A percentile compares a stretch with the other conserved stretches of the same genome.
phyloP scores from a whole-genome alignment of 2,888 invertebrate species.

The Idaea aversata region DNA sequence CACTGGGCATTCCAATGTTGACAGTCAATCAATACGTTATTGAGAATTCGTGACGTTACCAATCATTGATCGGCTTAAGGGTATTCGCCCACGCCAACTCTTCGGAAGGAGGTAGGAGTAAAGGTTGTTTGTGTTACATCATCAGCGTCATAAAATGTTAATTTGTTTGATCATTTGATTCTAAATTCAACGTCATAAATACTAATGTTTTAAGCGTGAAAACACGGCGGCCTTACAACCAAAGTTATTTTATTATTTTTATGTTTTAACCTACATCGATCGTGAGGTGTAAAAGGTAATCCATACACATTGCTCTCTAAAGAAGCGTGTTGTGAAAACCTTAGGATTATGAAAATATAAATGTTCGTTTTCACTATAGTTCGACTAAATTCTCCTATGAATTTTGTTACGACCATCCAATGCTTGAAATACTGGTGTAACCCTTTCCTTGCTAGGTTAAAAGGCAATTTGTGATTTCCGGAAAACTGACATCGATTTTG shows the following conservation, averaged over 20 bases:
- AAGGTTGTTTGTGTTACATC: slow-evolving; percentile 63
- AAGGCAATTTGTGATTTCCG: slow-evolving; percentile 19
- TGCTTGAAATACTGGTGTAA: neutral
- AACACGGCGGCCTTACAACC: slow-evolving; percentile 28
- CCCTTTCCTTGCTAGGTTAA: neutral
- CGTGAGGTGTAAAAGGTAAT: slow-evolving; percentile 16
- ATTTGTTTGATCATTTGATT: slow-evolving; percentile 23
- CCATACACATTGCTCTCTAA: slow-evolving; percentile 2
- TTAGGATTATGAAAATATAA: too few species aligned
- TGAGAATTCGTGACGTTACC: slow-evolving; percentile 33
- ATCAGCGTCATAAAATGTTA: slow-evolving; percentile 36
- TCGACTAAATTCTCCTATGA: too few species aligned
- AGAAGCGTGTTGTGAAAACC: too few species aligned
- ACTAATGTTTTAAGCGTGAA: slow-evolving; percentile 27
- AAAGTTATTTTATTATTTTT: slow-evolving; percentile 15
- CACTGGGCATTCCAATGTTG: slow-evolving; percentile 2
- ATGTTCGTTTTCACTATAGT: too few species aligned
- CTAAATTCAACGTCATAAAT: slow-evolving; percentile 27
- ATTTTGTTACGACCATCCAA: neutral
- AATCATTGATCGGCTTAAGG: slow-evolving; percentile 53
- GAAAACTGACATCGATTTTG: slow-evolving; percentile 27
- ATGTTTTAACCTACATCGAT: slow-evolving; percentile 13
- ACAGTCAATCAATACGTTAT: neutral
- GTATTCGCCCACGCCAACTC: slow-evolving; percentile 46
- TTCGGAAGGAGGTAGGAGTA: slow-evolving; percentile 60